Evolutionary conservation across 2,888 invertebrate genomes (phyloP), one percentile per base, ranked within the genome.

Genomic region (Clunio marinus): DNA sequence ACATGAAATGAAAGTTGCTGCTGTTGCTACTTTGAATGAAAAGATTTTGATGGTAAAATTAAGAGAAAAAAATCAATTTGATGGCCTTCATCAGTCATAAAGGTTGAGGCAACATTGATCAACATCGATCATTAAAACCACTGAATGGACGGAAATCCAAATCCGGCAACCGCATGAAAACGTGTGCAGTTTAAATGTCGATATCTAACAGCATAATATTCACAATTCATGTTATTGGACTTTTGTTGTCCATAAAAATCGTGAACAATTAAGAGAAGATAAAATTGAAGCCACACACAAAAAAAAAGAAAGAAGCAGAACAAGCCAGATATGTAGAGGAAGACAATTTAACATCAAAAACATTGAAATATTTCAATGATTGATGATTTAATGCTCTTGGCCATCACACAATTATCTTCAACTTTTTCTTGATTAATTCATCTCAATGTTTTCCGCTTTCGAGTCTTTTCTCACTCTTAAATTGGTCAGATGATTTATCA

Each of bases 61-160:
- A n/a, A 17, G 5, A 4, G 10, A 51, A 22, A 20, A 17, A 22
- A 3, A 22, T 51, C 51, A 22, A 51, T 22, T 15, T 2, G 4
- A 20, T n/a, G 22, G 17, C 51, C 51, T 51, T 51, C 20, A 4
- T 7, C 41, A 13, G 15, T 41, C 13, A n/a, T 51, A n/a, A 51
- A 51, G 17, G 51, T 4, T 8, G 7, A 51, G 22, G 10, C 51
- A 8, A 15, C 20, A 3, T 51, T 7, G 51, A 51, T 51, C 51
- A n/a, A n/a, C n/a, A 51, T 51, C 7, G 51, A 51, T 51, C 51
- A 51, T 51, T 41, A 5, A 32, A 32, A 32, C 8, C 32, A 8
- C 32, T 32, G n/a, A n/a, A n/a, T n/a, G 22, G 22, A 20, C 51
- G 51, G 51, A 51, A 51, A 51, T 51, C 51, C 51, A 51, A 51